These are phyloP conservation scores for Bubo bubo DNA, from an alignment of 2,113 vertebrate genomes.

Conservation along the genomic window DNA sequence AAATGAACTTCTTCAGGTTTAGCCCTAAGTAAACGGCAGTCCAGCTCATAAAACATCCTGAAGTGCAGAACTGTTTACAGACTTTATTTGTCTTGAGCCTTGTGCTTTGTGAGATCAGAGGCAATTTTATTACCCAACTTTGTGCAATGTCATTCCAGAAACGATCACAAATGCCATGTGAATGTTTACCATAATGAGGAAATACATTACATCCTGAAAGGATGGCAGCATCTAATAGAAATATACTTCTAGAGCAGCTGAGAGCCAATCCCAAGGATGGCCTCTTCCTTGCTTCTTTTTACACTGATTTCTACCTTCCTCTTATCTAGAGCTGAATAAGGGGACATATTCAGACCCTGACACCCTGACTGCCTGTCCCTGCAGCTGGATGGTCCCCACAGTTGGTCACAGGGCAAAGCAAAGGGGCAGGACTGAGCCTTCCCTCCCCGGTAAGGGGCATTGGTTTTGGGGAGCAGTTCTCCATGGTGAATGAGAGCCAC, in stretches of 20 bases:
- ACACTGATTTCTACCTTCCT: background rate
- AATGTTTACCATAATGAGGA: conserved; percentile 28
- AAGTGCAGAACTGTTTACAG: conserved; percentile 62
- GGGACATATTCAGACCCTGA: background rate
- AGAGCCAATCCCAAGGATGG: background rate
- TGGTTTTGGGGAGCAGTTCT: background rate
- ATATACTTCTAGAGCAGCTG: background rate
- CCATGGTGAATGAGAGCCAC: background rate
- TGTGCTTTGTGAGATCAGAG: conserved; percentile 29
- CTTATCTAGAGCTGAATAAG: background rate
- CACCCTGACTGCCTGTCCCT: background rate
- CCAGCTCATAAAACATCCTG: conserved; percentile 52
- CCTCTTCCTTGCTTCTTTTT: background rate
- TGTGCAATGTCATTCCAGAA: conserved; percentile 6
- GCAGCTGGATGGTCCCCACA: background rate
- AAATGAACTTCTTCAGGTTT: conserved; percentile 57
- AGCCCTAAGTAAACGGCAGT: conserved; percentile 55
- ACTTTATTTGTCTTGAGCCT: conserved; percentile 64
- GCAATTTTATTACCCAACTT: conserved; percentile 56
- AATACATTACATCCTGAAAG: background rate
- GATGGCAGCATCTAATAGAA: background rate
- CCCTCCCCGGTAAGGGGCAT: background rate
- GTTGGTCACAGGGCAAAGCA: background rate
- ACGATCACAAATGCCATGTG: conserved; percentile 10
- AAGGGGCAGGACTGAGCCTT: background rate